Base-by-base conservation (phyloP, 2,113 vertebrate genomes). In the Alligator sinensis region DNA sequence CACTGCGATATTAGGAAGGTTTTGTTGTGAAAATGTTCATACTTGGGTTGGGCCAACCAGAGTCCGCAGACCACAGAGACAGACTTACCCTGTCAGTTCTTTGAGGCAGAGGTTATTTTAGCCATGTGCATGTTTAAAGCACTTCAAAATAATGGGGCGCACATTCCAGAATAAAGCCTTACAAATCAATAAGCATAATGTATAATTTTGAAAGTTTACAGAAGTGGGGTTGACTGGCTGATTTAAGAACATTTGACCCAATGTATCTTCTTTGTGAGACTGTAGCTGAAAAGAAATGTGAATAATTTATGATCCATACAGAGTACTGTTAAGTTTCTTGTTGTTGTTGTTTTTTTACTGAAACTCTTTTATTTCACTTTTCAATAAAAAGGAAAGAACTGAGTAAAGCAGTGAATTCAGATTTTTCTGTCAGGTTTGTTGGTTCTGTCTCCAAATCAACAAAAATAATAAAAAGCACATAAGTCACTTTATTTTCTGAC, bases 91-190 rank as follows among this genome's bases (percentile, higher is more conserved):
- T 0, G 16, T 77, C 55, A 77, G 17, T 28, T 34, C 38, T 54
- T 27, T 55, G 14, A 14, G 72, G 72, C n/a, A 68, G 66, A 18
- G 30, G n/a, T 17, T 18, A 30, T 19, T 17, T 68, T 68, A 4
- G n/a, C 16, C 0, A 1, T 8, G 4, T 0, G 3, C 19, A 58
- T 25, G 79, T 58, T 4, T 59, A 87, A 58, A 77, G n/a, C 54
- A n/a, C n/a, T 86, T 63, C 25, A 22, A n/a, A 11, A 74, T 27
- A 64, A 21, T 3, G 47, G 24, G 12, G 18, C 10, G 87, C 15
- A 5, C 38, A 57, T 54, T 21, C 6, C 1, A 3, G 10, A 10
- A 17, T 38, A 61, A 2, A 27, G 6, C 9, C 21, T 72, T 64
- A 59, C 0, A 85, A 62, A 6, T 17, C 5, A 82, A 77, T 11